Evolutionary conservation across 2,113 vertebrate species (phyloP).

Genomic region (Dryoscopus gambensis): DNA sequence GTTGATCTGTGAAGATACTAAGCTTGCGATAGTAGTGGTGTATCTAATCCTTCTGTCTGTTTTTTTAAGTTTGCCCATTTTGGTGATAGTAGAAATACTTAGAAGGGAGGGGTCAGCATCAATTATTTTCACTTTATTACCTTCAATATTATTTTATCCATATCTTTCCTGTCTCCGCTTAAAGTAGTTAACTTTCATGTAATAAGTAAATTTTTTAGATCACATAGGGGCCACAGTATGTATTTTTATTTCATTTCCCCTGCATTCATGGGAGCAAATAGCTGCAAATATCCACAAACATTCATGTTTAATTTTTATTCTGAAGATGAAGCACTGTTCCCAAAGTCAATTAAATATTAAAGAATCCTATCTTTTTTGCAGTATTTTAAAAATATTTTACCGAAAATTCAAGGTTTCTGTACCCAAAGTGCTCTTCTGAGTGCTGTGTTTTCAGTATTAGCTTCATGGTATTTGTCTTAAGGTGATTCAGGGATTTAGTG

Average conservation of each 20-base stretch:
- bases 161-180: background rate
- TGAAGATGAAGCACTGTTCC: background rate
- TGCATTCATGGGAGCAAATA: background rate
- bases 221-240: background rate
- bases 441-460: background rate
- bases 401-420: background rate
- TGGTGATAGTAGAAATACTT: conserved; percentile 25
- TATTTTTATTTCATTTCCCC: background rate
- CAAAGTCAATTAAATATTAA: background rate
- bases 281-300: background rate
- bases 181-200: background rate
- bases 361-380: background rate
- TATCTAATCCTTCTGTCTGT: background rate
- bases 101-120: background rate
- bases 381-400: background rate
- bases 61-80: conserved; percentile 15
- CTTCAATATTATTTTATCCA: background rate
- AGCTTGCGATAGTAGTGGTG: background rate
- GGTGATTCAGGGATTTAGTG: background rate
- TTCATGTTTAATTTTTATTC: background rate
- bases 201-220: background rate
- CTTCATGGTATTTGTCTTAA: background rate
- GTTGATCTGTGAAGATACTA: background rate
- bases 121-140: background rate
- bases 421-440: background rate